These are phyloP conservation scores for Geococcyx californianus DNA, from an alignment of 2,113 vertebrate species.

Conservation along the genomic window DNA sequence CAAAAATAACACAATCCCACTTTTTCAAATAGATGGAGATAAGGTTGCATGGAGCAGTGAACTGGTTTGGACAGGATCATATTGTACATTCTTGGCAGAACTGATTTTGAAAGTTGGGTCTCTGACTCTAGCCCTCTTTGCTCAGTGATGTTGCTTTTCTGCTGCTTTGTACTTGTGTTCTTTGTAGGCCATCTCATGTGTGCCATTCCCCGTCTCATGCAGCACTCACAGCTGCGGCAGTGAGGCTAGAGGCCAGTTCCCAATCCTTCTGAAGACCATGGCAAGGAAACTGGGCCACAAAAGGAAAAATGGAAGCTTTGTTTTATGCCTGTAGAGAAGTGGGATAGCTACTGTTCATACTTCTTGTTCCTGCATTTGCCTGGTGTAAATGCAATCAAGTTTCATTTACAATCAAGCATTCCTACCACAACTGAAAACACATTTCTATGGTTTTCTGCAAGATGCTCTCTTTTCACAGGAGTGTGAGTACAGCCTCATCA, in stretches of 20 bases:
- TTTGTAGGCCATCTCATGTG: background rate
- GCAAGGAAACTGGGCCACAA: background rate
- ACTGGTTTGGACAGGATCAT: background rate
- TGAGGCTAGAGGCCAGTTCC: background rate
- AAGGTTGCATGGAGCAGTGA: background rate
- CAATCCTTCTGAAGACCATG: background rate
- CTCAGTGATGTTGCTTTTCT: background rate
- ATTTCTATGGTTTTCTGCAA: background rate
- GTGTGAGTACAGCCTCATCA: background rate
- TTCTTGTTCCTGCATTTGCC: background rate
- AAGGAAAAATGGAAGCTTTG: background rate
- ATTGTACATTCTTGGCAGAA: background rate
- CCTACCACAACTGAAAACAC: background rate
- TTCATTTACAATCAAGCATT: background rate
- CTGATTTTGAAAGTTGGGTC: background rate
- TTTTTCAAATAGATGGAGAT: background rate
- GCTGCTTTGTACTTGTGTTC: background rate
- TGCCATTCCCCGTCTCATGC: fast-evolving
- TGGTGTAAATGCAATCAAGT: background rate
- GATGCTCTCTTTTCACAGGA: background rate
- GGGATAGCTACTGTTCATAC: background rate
- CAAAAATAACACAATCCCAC: background rate
- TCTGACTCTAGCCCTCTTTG: background rate
- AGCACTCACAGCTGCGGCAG: background rate
- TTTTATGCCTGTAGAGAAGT: background rate